Conservation (phyloP, 2,113 vertebrate genomes). For the Heterotis niloticus region DNA sequence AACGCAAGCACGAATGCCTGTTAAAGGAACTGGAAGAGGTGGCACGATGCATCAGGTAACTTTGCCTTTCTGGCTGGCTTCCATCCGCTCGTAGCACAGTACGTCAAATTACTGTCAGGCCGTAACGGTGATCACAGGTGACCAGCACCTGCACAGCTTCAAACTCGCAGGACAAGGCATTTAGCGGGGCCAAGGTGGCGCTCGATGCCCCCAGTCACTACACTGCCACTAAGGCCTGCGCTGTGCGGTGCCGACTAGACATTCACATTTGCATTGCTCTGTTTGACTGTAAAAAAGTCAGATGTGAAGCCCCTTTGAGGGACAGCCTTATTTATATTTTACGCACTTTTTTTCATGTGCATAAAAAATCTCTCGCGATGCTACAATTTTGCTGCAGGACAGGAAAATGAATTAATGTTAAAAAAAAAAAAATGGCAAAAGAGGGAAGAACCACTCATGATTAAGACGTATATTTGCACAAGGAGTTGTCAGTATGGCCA, state of each 20-base stretch:
- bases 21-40: slow-evolving; percentile 74
- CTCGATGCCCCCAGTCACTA: slow-evolving; percentile 12
- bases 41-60: slow-evolving; percentile 75
- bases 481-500: too few species aligned
- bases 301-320: background rate
- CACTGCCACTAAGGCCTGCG: background rate
- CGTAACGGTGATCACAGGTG: slow-evolving; percentile 56
- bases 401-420: too few species aligned
- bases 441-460: background rate
- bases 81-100: slow-evolving; percentile 62
- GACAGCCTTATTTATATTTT: background rate
- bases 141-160: slow-evolving; percentile 43
- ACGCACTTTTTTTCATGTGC: slow-evolving; percentile 1
- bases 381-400: too few species aligned
- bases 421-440: background rate
- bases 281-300: background rate
- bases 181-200: slow-evolving; percentile 25
- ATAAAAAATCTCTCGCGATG: background rate
- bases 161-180: background rate
- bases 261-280: background rate
- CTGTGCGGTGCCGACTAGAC: background rate
- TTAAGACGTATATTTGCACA: background rate
- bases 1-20: slow-evolving; percentile 55
- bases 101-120: slow-evolving; percentile 50
- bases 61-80: slow-evolving; percentile 62